phyloP scores from a whole-genome alignment of 2,113 vertebrate species.

The Passerina amoena region DNA sequence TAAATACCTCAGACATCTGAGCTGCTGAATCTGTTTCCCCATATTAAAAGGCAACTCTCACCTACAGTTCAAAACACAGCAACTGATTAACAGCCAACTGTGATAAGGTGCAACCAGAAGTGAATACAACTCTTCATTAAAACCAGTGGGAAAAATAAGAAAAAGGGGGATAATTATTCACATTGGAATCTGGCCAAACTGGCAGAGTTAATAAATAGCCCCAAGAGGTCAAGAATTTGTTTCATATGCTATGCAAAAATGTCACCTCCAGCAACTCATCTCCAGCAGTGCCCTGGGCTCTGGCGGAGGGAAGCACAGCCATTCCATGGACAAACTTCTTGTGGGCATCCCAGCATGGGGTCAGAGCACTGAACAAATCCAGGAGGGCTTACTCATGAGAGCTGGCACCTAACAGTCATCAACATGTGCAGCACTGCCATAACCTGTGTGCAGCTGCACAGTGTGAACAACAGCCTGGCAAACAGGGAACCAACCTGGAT shows the following conservation, averaged over 20 bases:
- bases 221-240: slow-evolving; percentile 21
- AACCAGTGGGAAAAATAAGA: background rate
- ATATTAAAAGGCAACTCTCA: slow-evolving; percentile 18
- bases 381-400: background rate
- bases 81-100: background rate
- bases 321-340: background rate
- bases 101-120: background rate
- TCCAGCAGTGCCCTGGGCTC: rapidly evolving
- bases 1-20: slow-evolving; percentile 20
- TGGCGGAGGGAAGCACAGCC: background rate
- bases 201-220: slow-evolving; percentile 34
- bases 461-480: background rate
- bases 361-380: background rate
- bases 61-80: background rate
- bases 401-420: background rate
- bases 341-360: rapidly evolving
- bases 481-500: background rate
- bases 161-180: slow-evolving; percentile 32
- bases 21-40: background rate
- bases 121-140: slow-evolving; percentile 19
- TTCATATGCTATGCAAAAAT: slow-evolving; percentile 3
- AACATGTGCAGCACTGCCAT: background rate
- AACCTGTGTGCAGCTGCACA: background rate
- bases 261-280: background rate
- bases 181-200: background rate